Base-by-base conservation (phyloP, 2,113 vertebrate genomes). In the Neopipo cinnamomea region DNA sequence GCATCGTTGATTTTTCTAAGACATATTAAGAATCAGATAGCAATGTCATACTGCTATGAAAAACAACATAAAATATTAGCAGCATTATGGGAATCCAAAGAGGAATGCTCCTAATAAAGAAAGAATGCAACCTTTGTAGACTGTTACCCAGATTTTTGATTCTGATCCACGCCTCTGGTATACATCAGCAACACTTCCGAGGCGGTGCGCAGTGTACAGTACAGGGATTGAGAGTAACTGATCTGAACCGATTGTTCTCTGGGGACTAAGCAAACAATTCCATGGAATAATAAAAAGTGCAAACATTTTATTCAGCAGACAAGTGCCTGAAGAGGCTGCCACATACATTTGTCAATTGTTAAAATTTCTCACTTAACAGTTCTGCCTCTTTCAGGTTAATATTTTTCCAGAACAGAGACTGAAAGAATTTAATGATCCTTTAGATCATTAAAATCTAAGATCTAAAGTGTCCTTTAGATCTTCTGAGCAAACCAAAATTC, bases 291-390 rank as follows among this genome's bases (percentile, higher is more conserved):
- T 97, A 96, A 96, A 96, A 91, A 73, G 85, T 77, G 92, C 95
- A 97, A 96, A 97, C 92, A 97, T 74, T 94, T 94, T 96, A 92
- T 94, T 97, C 79, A 95, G 93, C 84, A 82, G 79, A 66, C 58
- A 50, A 72, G 39, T 80, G 67, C 37, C 53, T 95, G 89, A 96
- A 96, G 93, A 97, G 92, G 58, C 85, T 95, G 87, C 89, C 91
- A 90, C 88, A 95, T 85, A 56, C 56, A 85, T 96, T 92, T 86
- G 67, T 62, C 89, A 82, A 33, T 91, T 73, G 93, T 83, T 94
- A 88, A 90, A 93, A 93, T 82, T 93, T 97, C 86, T 96, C 79
- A 42, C 66, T 94, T 85, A 92, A 83, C 72, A 49, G 85, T 79
- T 81, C 86, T 95, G 94, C 59, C 87, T 91, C 87, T 95, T 62